phyloP scores from a whole-genome alignment of 2,888 invertebrate genomes.

The Eupsilia transversa region DNA sequence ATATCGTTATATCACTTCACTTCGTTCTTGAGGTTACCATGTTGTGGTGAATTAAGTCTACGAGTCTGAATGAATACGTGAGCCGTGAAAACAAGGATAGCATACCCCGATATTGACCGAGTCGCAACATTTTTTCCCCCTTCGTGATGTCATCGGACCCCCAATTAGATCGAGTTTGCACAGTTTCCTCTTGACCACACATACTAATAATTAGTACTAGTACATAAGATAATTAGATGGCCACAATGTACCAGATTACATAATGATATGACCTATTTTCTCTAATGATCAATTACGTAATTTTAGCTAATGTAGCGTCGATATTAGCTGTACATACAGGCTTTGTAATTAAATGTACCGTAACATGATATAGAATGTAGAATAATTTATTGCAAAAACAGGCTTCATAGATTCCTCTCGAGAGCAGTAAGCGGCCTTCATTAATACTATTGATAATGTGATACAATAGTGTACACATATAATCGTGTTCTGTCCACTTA shows the following conservation, averaged over 20 bases:
- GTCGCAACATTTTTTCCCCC: slow-evolving; percentile 22
- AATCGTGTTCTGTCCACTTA: slow-evolving; percentile 32
- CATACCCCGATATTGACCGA: slow-evolving; percentile 34
- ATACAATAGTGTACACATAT: slow-evolving; percentile 33
- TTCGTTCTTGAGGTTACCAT: slow-evolving; percentile 39
- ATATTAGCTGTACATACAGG: neutral
- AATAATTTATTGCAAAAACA: slow-evolving; percentile 39
- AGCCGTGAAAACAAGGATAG: slow-evolving; percentile 39
- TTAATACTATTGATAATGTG: slow-evolving; percentile 42
- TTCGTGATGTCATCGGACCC: slow-evolving; percentile 31
- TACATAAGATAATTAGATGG: slow-evolving; percentile 17
- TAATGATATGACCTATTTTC: slow-evolving; percentile 25
- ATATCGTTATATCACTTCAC: slow-evolving; percentile 60
- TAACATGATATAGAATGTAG: slow-evolving; percentile 27
- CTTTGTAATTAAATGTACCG: slow-evolving; percentile 22
- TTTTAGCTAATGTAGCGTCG: neutral
- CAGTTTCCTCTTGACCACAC: slow-evolving; percentile 36
- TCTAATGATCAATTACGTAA: slow-evolving; percentile 25
- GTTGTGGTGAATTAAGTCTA: slow-evolving; percentile 39
- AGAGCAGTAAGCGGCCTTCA: slow-evolving; percentile 46
- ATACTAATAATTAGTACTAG: slow-evolving; percentile 30
- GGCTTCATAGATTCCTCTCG: slow-evolving; percentile 23
- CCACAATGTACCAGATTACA: neutral
- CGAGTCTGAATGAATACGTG: slow-evolving; percentile 44
- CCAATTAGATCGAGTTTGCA: slow-evolving; percentile 33